Percentiles rank a stretch among this genome's conserved stretches.
phyloP scores from a whole-genome alignment of 2,113 vertebrate species.

The Salvator merianae region DNA sequence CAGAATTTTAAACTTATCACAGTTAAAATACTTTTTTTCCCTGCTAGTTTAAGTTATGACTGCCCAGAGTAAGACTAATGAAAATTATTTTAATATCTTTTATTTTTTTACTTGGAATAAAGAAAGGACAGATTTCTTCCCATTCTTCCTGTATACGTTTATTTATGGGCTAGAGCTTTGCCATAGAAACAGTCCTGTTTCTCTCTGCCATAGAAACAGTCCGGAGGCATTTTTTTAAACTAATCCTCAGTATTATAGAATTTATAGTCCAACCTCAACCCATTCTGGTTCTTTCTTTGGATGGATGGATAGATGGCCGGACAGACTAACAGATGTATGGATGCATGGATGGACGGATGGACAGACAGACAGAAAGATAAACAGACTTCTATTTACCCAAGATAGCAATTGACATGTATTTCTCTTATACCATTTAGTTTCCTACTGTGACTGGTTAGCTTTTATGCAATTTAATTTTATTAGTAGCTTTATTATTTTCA shows the following conservation, averaged over 20 bases:
- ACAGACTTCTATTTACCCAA: neutral
- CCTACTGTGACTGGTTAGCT: neutral
- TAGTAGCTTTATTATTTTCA: neutral
- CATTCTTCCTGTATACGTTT: neutral
- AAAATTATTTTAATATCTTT: neutral
- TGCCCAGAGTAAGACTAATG: neutral
- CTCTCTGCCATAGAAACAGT: no score
- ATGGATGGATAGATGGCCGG: no score
- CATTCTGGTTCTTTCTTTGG: no score
- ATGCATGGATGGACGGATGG: no score
- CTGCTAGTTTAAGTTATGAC: neutral
- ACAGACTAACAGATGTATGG: no score
- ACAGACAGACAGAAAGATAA: no score
- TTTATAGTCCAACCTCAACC: neutral
- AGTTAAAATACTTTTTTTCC: rapidly evolving
- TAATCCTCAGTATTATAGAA: no score
- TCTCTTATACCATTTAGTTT: neutral
- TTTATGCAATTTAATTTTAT: neutral
- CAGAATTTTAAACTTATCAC: neutral
- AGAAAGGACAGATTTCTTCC: neutral
- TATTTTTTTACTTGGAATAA: neutral
- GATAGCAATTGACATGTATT: neutral
- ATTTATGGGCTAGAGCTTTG: neutral
- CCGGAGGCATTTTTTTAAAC: neutral
- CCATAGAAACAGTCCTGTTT: neutral